Conservation (phyloP, 1,140 invertebrate species). For the Trypoxylus dichotomus region DNA sequence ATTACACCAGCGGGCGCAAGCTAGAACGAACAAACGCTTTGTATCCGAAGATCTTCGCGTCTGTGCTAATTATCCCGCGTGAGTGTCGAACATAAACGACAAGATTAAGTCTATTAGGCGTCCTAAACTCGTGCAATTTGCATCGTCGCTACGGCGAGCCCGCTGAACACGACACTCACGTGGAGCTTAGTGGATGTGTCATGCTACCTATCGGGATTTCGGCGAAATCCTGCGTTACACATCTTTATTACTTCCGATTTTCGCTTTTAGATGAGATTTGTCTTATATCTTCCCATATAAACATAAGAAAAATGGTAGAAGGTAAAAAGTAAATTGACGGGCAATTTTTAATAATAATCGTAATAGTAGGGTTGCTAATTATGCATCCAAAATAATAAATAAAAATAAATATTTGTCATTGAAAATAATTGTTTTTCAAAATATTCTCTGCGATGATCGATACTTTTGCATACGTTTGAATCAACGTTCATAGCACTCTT, state of each 20-base stretch:
- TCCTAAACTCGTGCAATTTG: conserved; percentile 52
- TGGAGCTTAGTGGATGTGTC: conserved; percentile 38
- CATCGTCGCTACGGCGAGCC: conserved; percentile 41
- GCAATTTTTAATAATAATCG: too few relatives aligned
- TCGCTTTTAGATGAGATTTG: not conserved
- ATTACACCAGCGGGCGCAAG: not conserved
- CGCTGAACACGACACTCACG: conserved; percentile 36
- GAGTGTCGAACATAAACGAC: conserved; percentile 53
- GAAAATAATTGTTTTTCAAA: too few relatives aligned
- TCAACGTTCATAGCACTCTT: too few relatives aligned
- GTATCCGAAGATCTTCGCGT: conserved; percentile 45
- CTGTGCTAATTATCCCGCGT: conserved; percentile 51
- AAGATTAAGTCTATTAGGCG: conserved; percentile 54
- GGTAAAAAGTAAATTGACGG: too few relatives aligned
- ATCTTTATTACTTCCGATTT: conserved; percentile 36
- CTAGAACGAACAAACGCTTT: conserved; percentile 34
- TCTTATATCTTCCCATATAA: too few relatives aligned
- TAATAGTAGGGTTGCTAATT: too few relatives aligned
- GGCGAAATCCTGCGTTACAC: conserved; percentile 33
- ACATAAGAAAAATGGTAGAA: too few relatives aligned
- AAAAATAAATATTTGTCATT: too few relatives aligned
- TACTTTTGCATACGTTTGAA: too few relatives aligned
- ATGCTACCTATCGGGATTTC: conserved; percentile 36
- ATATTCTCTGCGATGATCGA: too few relatives aligned
- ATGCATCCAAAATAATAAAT: too few relatives aligned